These are phyloP conservation scores for Onchidella celtica DNA, from an alignment of 2,888 invertebrate species.

Conservation along the genomic window DNA sequence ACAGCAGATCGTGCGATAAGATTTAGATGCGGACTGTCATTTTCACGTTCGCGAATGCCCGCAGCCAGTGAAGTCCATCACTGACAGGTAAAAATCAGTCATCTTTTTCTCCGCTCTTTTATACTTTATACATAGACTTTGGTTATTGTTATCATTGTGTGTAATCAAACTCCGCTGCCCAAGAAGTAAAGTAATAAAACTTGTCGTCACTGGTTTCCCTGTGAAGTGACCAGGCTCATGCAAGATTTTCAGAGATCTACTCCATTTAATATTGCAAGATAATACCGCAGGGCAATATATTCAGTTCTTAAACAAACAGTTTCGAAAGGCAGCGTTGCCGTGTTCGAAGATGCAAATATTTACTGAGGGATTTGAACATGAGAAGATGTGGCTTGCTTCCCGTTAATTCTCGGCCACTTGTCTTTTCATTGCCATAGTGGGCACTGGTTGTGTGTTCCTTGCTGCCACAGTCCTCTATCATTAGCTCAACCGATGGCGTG, in stretches of 20 bases:
- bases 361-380: background rate
- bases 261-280: too few relatives aligned
- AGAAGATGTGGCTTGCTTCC: background rate
- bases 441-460: background rate
- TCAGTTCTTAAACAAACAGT: too few relatives aligned
- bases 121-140: too few relatives aligned
- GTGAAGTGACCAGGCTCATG: background rate
- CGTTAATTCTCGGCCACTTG: background rate
- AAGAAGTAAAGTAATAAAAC: background rate
- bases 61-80: too few relatives aligned
- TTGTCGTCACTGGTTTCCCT: background rate
- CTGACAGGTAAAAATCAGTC: too few relatives aligned
- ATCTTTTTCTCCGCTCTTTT: too few relatives aligned
- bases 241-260: background rate
- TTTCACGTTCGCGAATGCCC: too few relatives aligned
- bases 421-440: background rate
- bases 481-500: background rate
- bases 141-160: too few relatives aligned
- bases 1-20: too few relatives aligned
- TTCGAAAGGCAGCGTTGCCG: background rate
- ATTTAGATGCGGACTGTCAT: too few relatives aligned
- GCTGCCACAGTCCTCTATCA: background rate
- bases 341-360: background rate
- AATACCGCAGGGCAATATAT: too few relatives aligned
- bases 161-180: background rate